Conservation (phyloP, 2,888 invertebrate genomes). For the Steromphala cineraria region DNA sequence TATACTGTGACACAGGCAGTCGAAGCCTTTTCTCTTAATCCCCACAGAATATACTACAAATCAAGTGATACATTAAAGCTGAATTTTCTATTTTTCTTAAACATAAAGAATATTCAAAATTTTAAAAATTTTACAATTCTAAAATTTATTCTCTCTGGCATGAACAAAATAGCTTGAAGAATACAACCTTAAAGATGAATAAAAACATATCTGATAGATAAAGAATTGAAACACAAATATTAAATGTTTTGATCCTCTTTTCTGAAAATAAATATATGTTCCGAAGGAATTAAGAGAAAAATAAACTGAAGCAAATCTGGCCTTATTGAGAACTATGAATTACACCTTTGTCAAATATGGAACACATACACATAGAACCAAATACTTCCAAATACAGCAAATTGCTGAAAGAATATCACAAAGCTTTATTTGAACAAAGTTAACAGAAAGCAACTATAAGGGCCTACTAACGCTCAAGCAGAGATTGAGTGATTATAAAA, state of each 20-base stretch:
- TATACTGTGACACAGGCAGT: neutral
- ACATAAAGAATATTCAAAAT: too few relatives aligned
- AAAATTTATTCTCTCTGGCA: too few relatives aligned
- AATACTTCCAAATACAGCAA: conserved; percentile 3
- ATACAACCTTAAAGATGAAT: too few relatives aligned
- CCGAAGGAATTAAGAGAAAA: too few relatives aligned
- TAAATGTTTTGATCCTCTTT: too few relatives aligned
- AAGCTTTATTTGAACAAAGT: conserved; percentile 5
- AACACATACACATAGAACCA: neutral
- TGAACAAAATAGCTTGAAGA: too few relatives aligned
- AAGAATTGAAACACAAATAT: neutral
- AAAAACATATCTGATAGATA: too few relatives aligned
- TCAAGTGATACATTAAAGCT: too few relatives aligned
- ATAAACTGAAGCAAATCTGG: neutral
- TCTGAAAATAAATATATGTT: too few relatives aligned
- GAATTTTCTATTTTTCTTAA: too few relatives aligned
- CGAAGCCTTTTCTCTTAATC: neutral
- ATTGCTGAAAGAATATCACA: conserved; percentile 1
- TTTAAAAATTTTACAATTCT: too few relatives aligned
- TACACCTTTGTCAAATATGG: neutral
- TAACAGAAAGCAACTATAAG: neutral
- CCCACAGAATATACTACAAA: too few relatives aligned
- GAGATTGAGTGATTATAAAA: neutral
- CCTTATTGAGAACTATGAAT: neutral
- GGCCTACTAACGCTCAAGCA: neutral